Percentiles rank a stretch among this genome's conserved stretches.
phyloP scores from a whole-genome alignment of 1,140 invertebrate genomes.

The Phthorimaea operculella region DNA sequence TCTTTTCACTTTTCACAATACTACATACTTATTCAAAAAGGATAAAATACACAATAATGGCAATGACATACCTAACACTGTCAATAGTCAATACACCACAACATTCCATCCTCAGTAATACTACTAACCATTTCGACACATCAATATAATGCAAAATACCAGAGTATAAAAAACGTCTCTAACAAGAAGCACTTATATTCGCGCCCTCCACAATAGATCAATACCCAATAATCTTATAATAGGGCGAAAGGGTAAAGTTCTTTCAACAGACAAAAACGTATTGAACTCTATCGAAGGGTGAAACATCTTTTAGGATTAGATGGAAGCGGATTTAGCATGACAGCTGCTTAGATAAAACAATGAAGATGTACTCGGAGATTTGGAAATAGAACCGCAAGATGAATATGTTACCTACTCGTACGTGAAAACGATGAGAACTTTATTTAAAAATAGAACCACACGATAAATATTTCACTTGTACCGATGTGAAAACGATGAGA shows the following conservation, averaged over 20 bases:
- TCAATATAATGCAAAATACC: constrained; percentile 3
- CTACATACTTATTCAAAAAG: too few relatives aligned
- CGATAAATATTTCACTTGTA: too few relatives aligned
- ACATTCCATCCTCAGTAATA: neutral
- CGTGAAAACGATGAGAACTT: too few relatives aligned
- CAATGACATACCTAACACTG: too few relatives aligned
- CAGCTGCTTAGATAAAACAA: constrained; percentile 23
- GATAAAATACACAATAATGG: too few relatives aligned
- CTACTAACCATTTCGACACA: constrained; percentile 25
- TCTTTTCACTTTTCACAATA: too few relatives aligned
- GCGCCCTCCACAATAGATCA: constrained; percentile 55
- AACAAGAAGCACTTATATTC: constrained; percentile 53
- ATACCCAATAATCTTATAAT: constrained; percentile 63
- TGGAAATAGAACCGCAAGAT: neutral
- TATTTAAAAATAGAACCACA: too few relatives aligned
- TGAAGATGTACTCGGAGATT: neutral
- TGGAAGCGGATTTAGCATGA: constrained; percentile 40
- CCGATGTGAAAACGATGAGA: too few relatives aligned
- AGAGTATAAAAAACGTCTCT: constrained; percentile 11
- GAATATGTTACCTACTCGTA: neutral
- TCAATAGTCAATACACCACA: too few relatives aligned
- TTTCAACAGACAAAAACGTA: constrained; percentile 21
- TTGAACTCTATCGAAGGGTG: constrained; percentile 32
- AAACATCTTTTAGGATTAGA: constrained; percentile 20
- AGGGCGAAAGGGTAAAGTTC: constrained; percentile 26